Evolutionary conservation across 2,888 invertebrate species (phyloP).

Genomic region (Timema cristinae): DNA sequence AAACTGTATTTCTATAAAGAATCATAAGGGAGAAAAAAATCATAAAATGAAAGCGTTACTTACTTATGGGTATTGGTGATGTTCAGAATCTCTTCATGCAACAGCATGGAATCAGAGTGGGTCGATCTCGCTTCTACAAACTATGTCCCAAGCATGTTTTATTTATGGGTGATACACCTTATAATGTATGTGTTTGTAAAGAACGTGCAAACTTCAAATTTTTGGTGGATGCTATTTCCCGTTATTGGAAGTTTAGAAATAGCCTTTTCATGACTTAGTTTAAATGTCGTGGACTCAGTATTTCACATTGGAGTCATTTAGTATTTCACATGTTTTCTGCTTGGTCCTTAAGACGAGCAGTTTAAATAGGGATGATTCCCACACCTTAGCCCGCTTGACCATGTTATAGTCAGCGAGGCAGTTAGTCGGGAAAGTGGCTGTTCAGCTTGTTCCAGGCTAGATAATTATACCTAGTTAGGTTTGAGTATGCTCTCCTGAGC

Average conservation of each 20-base stretch:
- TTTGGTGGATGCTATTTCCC: slow-evolving; percentile 23
- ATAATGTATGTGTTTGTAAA: slow-evolving; percentile 27
- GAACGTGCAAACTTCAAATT: slow-evolving; percentile 23
- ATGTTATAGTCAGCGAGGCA: no score
- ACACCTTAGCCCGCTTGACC: no score
- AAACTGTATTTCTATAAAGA: slow-evolving; percentile 14
- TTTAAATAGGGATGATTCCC: no score
- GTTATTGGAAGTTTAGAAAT: slow-evolving; percentile 2
- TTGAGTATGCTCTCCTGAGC: no score
- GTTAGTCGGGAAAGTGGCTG: no score
- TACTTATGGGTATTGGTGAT: slow-evolving; percentile 15
- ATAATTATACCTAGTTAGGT: no score
- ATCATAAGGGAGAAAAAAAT: slow-evolving; percentile 16
- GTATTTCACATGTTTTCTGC: no score
- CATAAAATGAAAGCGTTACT: slow-evolving; percentile 15
- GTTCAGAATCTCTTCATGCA: slow-evolving; percentile 11
- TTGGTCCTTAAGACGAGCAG: no score
- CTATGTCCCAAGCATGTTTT: slow-evolving; percentile 18
- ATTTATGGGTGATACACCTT: slow-evolving; percentile 19
- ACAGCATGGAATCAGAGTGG: slow-evolving; percentile 11
- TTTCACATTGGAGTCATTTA: no score
- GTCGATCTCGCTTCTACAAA: slow-evolving; percentile 18
- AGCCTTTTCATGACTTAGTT: no score
- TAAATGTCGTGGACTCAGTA: no score
- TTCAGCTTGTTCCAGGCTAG: no score